Conservation (phyloP, 2,113 vertebrate species). For the Natator depressus region DNA sequence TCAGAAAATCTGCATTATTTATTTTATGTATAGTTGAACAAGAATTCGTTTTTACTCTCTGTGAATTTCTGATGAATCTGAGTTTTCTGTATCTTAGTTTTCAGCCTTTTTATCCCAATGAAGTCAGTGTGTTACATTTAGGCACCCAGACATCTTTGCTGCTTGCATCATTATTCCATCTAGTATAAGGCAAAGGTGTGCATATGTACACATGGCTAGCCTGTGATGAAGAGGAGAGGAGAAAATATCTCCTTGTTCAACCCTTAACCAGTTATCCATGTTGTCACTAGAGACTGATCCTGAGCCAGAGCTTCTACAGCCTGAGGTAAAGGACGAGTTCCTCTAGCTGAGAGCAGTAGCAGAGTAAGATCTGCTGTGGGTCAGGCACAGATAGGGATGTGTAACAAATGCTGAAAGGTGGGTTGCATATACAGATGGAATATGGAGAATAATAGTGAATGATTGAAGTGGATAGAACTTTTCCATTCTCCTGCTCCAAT, state of each 20-base stretch:
- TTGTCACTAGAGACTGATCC: background rate
- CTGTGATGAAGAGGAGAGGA: background rate
- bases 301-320: background rate
- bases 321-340: background rate
- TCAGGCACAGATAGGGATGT: background rate
- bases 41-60: background rate
- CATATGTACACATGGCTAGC: background rate
- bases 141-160: background rate
- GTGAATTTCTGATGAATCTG: background rate
- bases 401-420: background rate
- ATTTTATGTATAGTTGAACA: background rate
- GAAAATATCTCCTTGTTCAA: background rate
- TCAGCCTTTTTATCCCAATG: background rate
- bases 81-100: background rate
- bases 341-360: background rate
- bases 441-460: background rate
- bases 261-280: background rate
- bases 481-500: background rate
- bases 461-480: background rate
- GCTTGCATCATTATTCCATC: background rate
- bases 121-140: background rate
- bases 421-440: background rate
- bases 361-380: background rate
- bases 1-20: background rate
- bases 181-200: background rate